These are phyloP conservation scores for Pedionomus torquatus DNA, from an alignment of 2,113 vertebrate genomes.

Conservation along the genomic window DNA sequence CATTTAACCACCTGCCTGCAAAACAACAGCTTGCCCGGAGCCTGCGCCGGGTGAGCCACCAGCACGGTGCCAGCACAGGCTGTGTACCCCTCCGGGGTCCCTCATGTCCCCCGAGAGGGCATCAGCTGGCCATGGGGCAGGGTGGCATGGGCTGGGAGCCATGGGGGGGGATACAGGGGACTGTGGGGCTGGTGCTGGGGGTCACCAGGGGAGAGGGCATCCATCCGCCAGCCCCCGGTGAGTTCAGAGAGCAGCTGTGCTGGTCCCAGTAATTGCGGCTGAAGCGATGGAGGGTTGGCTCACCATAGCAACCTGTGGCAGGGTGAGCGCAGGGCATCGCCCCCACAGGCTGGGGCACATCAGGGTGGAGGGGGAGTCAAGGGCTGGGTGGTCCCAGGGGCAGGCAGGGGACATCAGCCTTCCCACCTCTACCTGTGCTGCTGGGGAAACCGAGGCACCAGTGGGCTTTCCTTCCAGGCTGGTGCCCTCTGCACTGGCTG, in stretches of 20 bases:
- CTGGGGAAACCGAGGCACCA: not conserved
- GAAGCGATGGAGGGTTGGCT: not conserved
- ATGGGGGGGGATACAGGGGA: fast-evolving
- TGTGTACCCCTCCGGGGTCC: not conserved
- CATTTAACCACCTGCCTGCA: conserved; percentile 21
- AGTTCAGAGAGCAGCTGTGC: not conserved
- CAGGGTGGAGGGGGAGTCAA: not conserved
- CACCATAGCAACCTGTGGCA: not conserved
- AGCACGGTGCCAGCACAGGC: not conserved
- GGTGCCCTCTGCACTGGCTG: too few relatives aligned
- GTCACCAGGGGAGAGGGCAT: not conserved
- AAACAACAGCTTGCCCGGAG: conserved; percentile 19
- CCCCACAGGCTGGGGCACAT: not conserved
- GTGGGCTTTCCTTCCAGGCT: fast-evolving
- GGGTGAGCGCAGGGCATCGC: not conserved
- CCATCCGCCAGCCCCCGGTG: not conserved
- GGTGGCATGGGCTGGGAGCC: not conserved
- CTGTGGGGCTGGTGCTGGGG: fast-evolving
- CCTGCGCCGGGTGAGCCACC: not conserved
- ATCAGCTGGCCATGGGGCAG: not conserved
- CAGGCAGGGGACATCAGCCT: not conserved
- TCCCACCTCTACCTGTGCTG: not conserved
- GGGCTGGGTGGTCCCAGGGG: not conserved
- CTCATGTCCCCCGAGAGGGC: fast-evolving
- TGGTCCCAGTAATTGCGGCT: not conserved